phyloP scores from a whole-genome alignment of 2,113 vertebrate species.

The Antechinus flavipes region DNA sequence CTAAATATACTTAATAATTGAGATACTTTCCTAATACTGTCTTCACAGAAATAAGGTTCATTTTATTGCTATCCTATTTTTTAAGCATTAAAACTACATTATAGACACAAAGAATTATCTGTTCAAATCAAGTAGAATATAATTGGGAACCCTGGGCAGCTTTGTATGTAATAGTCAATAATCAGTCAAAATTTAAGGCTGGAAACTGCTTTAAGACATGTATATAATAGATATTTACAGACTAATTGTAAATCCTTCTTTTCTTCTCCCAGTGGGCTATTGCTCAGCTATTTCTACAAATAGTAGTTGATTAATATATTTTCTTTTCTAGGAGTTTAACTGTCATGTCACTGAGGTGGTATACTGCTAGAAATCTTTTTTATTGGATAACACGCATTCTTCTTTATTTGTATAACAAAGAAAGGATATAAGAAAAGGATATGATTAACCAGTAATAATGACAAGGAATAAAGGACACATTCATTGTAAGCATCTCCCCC shows the following conservation, averaged over 20 bases:
- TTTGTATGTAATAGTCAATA: constrained; percentile 7
- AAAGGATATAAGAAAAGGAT: not conserved
- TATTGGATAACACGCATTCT: not conserved
- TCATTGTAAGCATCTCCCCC: not conserved
- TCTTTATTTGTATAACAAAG: not conserved
- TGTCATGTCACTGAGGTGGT: not conserved
- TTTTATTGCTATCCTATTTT: not conserved
- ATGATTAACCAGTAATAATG: not conserved
- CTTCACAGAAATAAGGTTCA: not conserved
- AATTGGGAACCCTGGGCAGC: constrained; percentile 5
- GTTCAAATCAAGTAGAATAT: not conserved
- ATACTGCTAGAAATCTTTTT: not conserved
- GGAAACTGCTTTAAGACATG: not conserved
- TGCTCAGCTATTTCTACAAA: constrained; percentile 15
- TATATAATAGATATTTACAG: not conserved
- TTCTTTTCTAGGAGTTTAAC: not conserved
- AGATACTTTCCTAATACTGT: not conserved
- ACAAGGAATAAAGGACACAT: not conserved
- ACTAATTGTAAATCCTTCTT: not conserved
- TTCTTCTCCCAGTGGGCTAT: not conserved
- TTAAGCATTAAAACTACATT: not conserved
- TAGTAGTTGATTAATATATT: constrained; percentile 35
- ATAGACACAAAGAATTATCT: not conserved
- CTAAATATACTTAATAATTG: not conserved
- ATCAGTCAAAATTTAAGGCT: constrained; percentile 23